Percentiles rank a stretch among this genome's conserved stretches.
These are phyloP conservation scores for Proisotoma minuta DNA, from an alignment of 2,888 invertebrate genomes.

Conservation along the genomic window DNA sequence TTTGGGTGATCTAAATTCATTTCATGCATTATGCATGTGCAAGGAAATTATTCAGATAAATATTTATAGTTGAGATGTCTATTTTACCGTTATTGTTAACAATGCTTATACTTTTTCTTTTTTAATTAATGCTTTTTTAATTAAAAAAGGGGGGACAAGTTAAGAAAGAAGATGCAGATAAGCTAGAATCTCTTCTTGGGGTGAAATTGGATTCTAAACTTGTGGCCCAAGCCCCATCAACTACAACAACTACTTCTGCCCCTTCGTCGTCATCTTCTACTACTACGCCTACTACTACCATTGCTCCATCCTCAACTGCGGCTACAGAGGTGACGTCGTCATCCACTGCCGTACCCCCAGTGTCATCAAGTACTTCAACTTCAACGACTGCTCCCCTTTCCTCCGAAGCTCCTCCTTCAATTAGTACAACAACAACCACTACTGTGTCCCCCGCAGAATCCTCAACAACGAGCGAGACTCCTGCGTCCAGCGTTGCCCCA, in stretches of 20 bases:
- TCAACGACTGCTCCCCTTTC: neutral
- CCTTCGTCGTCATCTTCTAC: constrained; percentile 1
- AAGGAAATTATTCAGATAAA: too few relatives aligned
- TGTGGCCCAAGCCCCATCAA: constrained; percentile 14
- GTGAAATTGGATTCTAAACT: constrained; percentile 39
- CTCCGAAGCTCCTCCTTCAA: constrained; percentile 5
- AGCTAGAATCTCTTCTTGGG: constrained; percentile 38
- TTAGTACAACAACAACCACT: constrained; percentile 18
- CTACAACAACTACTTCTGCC: constrained; percentile 15
- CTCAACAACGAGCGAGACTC: neutral
- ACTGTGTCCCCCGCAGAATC: constrained; percentile 15
- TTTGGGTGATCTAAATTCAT: neutral
- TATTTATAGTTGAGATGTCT: too few relatives aligned
- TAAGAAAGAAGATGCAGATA: constrained; percentile 40
- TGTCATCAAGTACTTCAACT: neutral
- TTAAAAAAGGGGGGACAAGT: constrained; percentile 41
- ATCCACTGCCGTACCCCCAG: constrained; percentile 13
- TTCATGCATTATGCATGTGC: neutral
- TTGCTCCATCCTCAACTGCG: constrained; percentile 16
- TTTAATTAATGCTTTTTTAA: neutral
- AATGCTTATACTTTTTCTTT: neutral
- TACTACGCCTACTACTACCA: constrained; percentile 12
- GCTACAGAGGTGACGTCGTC: neutral
- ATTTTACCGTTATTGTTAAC: too few relatives aligned
- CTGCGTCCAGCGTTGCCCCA: constrained; percentile 9